Evolutionary conservation across 2,113 vertebrate genomes (phyloP).

Genomic region (Oreochromis aureus): DNA sequence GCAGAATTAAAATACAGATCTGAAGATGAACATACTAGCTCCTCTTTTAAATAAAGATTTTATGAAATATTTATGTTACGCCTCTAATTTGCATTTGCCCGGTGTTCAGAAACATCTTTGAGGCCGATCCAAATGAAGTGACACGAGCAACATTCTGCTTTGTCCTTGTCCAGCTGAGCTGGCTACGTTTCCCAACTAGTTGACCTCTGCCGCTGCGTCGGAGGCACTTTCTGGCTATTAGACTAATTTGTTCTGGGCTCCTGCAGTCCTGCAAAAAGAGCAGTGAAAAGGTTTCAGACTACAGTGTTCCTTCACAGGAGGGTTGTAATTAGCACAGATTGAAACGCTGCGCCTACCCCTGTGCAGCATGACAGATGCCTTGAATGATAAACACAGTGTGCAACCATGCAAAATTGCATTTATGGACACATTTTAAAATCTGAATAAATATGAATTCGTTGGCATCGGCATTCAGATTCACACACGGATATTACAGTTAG

Average conservation of each 20-base stretch:
- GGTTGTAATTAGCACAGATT: slow-evolving; percentile 45
- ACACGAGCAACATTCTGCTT: background rate
- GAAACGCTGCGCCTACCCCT: background rate
- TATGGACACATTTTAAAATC: background rate
- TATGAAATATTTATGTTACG: background rate
- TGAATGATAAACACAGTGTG: slow-evolving; percentile 18
- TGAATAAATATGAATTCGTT: background rate
- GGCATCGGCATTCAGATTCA: background rate
- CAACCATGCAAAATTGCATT: background rate
- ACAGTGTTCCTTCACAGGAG: slow-evolving; percentile 6
- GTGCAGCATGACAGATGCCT: background rate
- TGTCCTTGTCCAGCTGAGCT: slow-evolving; percentile 19
- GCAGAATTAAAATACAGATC: background rate
- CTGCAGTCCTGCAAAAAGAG: slow-evolving; percentile 6
- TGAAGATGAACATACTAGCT: background rate
- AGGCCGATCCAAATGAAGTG: background rate
- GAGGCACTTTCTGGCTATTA: slow-evolving; percentile 49
- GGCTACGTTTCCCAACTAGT: background rate
- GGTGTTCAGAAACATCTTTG: background rate
- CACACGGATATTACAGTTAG: background rate
- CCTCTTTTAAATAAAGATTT: background rate
- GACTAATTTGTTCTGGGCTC: slow-evolving; percentile 49
- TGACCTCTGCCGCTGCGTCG: slow-evolving; percentile 47
- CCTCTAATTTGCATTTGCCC: background rate
- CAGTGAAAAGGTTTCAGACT: slow-evolving; percentile 7